Base-by-base conservation (phyloP, 2,797 vertebrate genomes). In the Poecile montanus region DNA sequence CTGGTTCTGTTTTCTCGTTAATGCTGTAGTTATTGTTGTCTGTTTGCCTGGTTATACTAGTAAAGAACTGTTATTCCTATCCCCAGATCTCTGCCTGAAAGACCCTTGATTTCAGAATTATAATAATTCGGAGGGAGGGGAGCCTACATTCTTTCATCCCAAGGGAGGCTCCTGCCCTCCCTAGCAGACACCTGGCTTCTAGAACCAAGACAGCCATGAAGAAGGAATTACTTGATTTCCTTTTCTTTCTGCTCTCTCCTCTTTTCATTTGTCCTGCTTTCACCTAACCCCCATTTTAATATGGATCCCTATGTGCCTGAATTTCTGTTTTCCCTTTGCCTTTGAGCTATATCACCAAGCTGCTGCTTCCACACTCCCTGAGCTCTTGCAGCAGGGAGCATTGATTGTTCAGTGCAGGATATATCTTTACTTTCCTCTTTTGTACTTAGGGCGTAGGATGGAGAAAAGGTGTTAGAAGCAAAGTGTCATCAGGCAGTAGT, bases 401-500 rank as follows among this genome's bases (percentile, higher is more conserved):
- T 2, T 54, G 57, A 36, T 25, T 67, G 25, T 26, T 53, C 25
- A 47, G 45, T 27, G 14, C 32, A 81, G 38, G 21, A 19, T 29
- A 2, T 30, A 23, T 38, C 42, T 45, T 54, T 40, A 20, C 26
- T 84, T 54, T 45, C 9, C 9, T 45, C 23, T 62, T 53, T 40
- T 54, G 2, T 36, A 11, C 16, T 21, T 45, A 40, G 9, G 6
- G 1, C 50, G 7, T 7, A 25, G n/a, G 44, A 61, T 13, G 36
- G 26, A 78, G 19, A 57, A 26, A 47, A 40, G 17, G 3, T 65
- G 13, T n/a, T 47, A 58, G 22, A 7, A 65, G 29, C 7, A 27
- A 42, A 30, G 9, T 40, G 38, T 26, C 38, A 11, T 22, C 0
- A 1, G 21, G 47, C 12, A 58, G n/a, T 16, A 58, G 10, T 0